Evolutionary conservation across 2,888 invertebrate species (phyloP), one percentile per base, ranked within the genome.

Genomic region (Drosophila antonietae): DNA sequence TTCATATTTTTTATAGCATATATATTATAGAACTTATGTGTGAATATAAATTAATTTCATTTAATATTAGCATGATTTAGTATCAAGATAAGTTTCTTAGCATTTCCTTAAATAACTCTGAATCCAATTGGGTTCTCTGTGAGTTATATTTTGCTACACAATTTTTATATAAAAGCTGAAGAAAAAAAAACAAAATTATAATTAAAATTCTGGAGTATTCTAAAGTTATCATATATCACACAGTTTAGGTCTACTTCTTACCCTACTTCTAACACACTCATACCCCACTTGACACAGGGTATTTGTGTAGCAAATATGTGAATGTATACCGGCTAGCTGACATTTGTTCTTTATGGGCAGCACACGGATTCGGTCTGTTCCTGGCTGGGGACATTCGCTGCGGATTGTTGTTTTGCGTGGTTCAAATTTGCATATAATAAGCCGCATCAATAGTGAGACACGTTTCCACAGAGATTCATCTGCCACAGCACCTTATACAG

Each of bases 361-460:
- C 86, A 83, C 80, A 81, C 68, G 68, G 75, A 60, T 41, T 61
- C 57, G 72, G 47, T 72, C 78, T 78, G 79, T 71, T 73, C 70
- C 64, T 68, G 49, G 61, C 43, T 64, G 39, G 44, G 55, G 62
- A 60, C 70, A 73, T 75, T 68, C 76, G 79, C 53, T 66, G 52
- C 49, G 70, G 79, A 56, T 75, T 67, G 75, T 79, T 74, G 65
- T 60, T 79, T 43, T 75, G 79, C 75, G 80, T 89, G 81, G 80
- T 68, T 78, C 87, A 91, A 92, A 92, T 92, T 92, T 92, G 91
- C 91, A 92, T 92, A 92, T 92, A 92, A 92, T 92, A 90, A 92
- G 91, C 91, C 91, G 90, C 91, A 91, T 92, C 90, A 91, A 90
- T 89, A 90, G 87, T 79, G 81, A 81, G 82, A 91, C 91, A 92